phyloP scores from a whole-genome alignment of 2,113 vertebrate genomes.

The Pelobates fuscus region DNA sequence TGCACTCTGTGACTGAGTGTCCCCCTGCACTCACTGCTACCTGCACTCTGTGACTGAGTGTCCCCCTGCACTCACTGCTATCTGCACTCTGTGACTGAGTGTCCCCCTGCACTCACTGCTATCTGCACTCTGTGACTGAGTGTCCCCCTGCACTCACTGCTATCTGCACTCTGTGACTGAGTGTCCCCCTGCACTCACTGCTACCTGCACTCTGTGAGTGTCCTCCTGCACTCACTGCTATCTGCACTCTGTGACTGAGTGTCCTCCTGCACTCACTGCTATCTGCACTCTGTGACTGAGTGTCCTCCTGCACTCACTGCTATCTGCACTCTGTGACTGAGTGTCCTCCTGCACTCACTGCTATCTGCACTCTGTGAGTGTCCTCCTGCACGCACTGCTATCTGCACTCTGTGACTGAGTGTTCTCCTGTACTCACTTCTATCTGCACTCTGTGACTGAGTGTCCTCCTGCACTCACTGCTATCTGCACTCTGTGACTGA shows the following conservation, averaged over 20 bases:
- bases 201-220: background rate
- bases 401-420: background rate
- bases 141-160: background rate
- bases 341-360: background rate
- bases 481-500: background rate
- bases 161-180: background rate
- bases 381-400: background rate
- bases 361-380: background rate
- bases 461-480: background rate
- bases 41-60: no score
- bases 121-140: background rate
- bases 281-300: no score
- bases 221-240: background rate
- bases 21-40: no score
- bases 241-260: background rate
- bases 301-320: background rate
- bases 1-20: no score
- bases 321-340: background rate
- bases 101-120: background rate
- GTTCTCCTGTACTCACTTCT: no score
- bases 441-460: background rate
- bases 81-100: constrained; percentile 8
- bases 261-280: background rate
- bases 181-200: background rate
- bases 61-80: background rate